phyloP scores from a whole-genome alignment of 2,888 invertebrate species.

The Chymomyza caudatula region DNA sequence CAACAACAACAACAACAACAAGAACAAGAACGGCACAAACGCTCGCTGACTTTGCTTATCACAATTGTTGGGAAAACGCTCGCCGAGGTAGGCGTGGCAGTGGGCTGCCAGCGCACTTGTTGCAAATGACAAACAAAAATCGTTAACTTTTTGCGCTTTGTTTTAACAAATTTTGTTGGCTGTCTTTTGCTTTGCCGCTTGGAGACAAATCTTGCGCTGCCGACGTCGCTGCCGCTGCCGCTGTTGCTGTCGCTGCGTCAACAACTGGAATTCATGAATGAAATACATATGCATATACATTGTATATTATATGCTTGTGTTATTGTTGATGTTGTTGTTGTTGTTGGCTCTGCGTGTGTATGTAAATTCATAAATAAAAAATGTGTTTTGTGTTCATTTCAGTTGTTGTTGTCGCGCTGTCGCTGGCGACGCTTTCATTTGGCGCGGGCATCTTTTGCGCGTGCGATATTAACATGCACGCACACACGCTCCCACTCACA shows the following conservation, averaged over 20 bases:
- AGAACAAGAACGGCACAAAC: constrained; percentile 12
- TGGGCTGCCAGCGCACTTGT: constrained; percentile 44
- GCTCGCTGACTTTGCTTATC: not conserved
- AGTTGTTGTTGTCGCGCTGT: not conserved
- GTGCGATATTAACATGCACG: constrained; percentile 42
- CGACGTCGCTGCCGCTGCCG: constrained; percentile 3
- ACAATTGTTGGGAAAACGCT: not conserved
- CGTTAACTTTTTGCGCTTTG: constrained; percentile 5
- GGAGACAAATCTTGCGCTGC: constrained; percentile 15
- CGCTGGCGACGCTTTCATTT: not conserved
- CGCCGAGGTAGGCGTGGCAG: not conserved
- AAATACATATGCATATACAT: constrained; percentile 61
- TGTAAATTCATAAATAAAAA: constrained; percentile 68
- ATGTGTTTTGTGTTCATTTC: constrained; percentile 44
- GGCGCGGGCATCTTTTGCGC: constrained; percentile 62
- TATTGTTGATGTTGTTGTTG: constrained; percentile 12
- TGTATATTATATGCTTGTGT: constrained; percentile 14
- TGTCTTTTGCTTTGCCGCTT: not conserved
- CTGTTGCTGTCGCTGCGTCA: constrained; percentile 46
- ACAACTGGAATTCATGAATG: constrained; percentile 70
- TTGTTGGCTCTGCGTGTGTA: constrained; percentile 54
- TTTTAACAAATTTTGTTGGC: not conserved
- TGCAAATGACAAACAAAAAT: constrained; percentile 68
- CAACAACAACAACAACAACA: constrained; percentile 16
- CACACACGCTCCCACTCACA: not conserved